A percentile compares a stretch with the other conserved stretches of the same genome.
These are phyloP conservation scores for Megaustenia siamemsis DNA, from an alignment of 2,888 invertebrate genomes.

Conservation along the genomic window DNA sequence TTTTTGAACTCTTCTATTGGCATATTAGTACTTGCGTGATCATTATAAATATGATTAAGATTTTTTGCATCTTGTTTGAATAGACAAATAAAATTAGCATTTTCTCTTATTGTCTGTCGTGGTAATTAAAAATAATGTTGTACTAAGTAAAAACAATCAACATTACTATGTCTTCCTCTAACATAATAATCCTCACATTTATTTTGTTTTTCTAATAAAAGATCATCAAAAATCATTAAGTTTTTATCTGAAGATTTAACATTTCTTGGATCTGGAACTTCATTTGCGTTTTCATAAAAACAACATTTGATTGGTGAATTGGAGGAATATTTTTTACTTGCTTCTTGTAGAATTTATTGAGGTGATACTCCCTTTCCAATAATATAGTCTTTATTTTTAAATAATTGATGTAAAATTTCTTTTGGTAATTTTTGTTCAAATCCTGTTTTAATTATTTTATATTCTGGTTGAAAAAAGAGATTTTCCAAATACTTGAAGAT, in stretches of 20 bases:
- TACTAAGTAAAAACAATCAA: constrained; percentile 1
- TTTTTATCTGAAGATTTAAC: constrained; percentile 11
- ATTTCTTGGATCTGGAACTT: constrained; percentile 9
- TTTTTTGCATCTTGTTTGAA: too few relatives aligned
- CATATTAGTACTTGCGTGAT: not conserved
- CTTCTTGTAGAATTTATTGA: constrained; percentile 1
- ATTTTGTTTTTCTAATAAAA: constrained; percentile 32
- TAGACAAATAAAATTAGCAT: too few relatives aligned
- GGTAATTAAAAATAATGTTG: too few relatives aligned
- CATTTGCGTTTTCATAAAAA: constrained; percentile 22
- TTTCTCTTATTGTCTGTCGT: too few relatives aligned
- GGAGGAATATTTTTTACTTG: not conserved
- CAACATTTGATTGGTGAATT: not conserved
- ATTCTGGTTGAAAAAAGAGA: constrained; percentile 52
- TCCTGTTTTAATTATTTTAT: constrained; percentile 22
- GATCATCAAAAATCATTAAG: constrained; percentile 25
- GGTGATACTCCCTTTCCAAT: not conserved
- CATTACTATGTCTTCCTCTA: constrained; percentile 22
- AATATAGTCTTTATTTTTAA: not conserved
- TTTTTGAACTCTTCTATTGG: not conserved
- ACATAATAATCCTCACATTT: too few relatives aligned
- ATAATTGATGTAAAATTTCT: constrained; percentile 28
- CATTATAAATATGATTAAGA: not conserved
- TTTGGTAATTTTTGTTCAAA: constrained; percentile 45
- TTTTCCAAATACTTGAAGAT: constrained; percentile 23